Evolutionary conservation across 2,113 vertebrate genomes (phyloP), one percentile per base, ranked within the genome.

Genomic region (Oreochromis tanganicae): DNA sequence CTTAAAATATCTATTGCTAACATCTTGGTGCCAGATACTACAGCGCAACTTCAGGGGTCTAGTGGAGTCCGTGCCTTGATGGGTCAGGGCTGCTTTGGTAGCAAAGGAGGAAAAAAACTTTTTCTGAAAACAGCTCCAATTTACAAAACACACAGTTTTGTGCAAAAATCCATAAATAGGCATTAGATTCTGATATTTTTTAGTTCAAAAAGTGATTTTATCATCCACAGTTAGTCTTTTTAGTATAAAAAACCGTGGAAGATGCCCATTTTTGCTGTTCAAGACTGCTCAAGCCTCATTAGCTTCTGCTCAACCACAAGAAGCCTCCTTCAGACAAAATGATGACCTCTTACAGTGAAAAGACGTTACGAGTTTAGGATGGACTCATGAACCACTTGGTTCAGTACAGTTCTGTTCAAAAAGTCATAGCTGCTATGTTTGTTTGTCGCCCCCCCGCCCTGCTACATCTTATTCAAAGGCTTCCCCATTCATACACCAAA

Each of bases 321-420:
- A 36, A 36, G 27, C 12, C 12, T 56, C 36, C 9, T 19, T 81
- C 27, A 81, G 79, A 8, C 17, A 78, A 78, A 78, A 78, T 19
- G 73, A 78, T 78, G 46, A 52, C 43, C 52, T 0, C 13, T 80
- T 34, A 21, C 19, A 52, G 5, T 27, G n/a, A 56, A 82, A 79
- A 10, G 52, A 1, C 32, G 6, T 19, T 7, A 41, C 1, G 3
- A 59, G 21, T 21, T 36, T 13, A 68, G 14, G 27, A 17, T 24
- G n/a, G 66, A 59, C 66, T 43, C 0, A 81, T 12, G 41, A 48
- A 71, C 14, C 27, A 12, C 80, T 71, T 56, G 9, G 32, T 56
- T 75, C 66, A 63, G 5, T 50, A 83, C 8, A 54, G 85, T 78
- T 83, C 11, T 32, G 80, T 78, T 87, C 16, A 32, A 87, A 43